Percentiles rank a stretch among this genome's conserved stretches.
phyloP scores from a whole-genome alignment of 2,888 invertebrate genomes.

The Ormyrus rosae region DNA sequence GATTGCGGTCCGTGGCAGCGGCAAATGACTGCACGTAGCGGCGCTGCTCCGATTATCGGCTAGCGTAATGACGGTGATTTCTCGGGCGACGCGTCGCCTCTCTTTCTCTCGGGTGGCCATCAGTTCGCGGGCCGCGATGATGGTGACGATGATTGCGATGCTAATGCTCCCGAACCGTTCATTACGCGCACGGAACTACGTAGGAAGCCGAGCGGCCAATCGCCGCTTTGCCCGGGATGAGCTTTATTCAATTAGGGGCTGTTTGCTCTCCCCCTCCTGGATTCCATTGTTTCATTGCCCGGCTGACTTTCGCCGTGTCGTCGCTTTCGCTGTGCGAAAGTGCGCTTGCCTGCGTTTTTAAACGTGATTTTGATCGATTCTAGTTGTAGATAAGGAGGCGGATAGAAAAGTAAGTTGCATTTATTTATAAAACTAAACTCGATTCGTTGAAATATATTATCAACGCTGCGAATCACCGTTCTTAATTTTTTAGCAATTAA shows the following conservation, averaged over 20 bases:
- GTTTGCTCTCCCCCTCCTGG: too few relatives aligned
- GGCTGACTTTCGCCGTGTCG: too few relatives aligned
- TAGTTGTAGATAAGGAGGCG: too few relatives aligned
- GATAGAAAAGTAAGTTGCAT: too few relatives aligned
- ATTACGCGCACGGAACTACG: conserved; percentile 5
- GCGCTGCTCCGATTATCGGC: conserved; percentile 34
- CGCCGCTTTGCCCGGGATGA: neutral
- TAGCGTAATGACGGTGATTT: conserved; percentile 42
- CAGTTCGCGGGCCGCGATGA: conserved; percentile 26
- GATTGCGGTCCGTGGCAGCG: neutral
- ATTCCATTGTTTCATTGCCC: too few relatives aligned
- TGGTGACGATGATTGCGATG: conserved; percentile 50
- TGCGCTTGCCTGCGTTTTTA: too few relatives aligned
- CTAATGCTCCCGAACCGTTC: conserved; percentile 39
- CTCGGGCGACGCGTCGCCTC: neutral
- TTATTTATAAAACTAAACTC: too few relatives aligned
- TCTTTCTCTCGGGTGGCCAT: conserved; percentile 30
- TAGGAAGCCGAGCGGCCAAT: neutral
- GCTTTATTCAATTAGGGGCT: conserved; percentile 1
- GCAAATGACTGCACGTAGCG: conserved; percentile 19
- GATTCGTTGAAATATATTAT: too few relatives aligned
- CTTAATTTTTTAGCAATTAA: too few relatives aligned
- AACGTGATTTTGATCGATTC: too few relatives aligned
- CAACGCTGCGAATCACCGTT: too few relatives aligned
- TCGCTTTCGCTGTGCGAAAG: too few relatives aligned